Evolutionary conservation across 2,888 invertebrate species (phyloP).

Genomic region (Hydriomena furcata): DNA sequence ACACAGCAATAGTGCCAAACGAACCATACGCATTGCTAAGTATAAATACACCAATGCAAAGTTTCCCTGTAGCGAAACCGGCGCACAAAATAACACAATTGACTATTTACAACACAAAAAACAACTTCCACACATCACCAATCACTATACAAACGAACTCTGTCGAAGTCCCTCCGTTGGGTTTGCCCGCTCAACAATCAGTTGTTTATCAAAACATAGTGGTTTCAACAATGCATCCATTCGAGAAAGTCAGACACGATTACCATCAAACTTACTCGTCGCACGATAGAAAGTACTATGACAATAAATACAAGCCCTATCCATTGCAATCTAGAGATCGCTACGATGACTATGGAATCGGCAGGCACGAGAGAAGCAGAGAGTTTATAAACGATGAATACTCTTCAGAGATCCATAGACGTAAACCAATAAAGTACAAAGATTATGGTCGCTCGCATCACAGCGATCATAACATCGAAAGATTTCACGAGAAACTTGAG

Average conservation of each 20-base stretch:
- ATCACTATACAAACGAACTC: conserved; percentile 68
- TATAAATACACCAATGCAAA: conserved; percentile 14
- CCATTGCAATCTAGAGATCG: background rate
- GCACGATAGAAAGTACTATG: background rate
- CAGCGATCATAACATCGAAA: conserved; percentile 29
- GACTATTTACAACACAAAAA: conserved; percentile 22
- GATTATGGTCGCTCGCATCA: conserved; percentile 23
- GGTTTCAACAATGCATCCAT: conserved; percentile 45
- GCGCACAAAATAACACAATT: conserved; percentile 23
- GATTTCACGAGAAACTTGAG: conserved; percentile 62
- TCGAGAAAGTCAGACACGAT: conserved; percentile 1
- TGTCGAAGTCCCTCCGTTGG: conserved; percentile 60
- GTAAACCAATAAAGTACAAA: conserved; percentile 13
- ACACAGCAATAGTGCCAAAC: conserved; percentile 8
- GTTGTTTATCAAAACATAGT: conserved; percentile 61
- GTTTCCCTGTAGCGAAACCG: conserved; percentile 4
- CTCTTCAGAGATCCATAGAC: conserved; percentile 17
- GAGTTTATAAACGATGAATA: conserved; percentile 10
- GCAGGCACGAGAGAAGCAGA: conserved; percentile 9
- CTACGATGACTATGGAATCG: conserved; percentile 2
- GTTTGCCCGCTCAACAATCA: conserved; percentile 53
- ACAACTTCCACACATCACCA: conserved; percentile 31
- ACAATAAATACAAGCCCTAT: conserved; percentile 1
- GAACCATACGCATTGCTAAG: conserved; percentile 10
- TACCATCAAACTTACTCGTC: conserved; percentile 1